Percentiles rank a stretch among this genome's conserved stretches.
phyloP scores from a whole-genome alignment of 2,888 invertebrate genomes.

The Ormyrus nitidulus region DNA sequence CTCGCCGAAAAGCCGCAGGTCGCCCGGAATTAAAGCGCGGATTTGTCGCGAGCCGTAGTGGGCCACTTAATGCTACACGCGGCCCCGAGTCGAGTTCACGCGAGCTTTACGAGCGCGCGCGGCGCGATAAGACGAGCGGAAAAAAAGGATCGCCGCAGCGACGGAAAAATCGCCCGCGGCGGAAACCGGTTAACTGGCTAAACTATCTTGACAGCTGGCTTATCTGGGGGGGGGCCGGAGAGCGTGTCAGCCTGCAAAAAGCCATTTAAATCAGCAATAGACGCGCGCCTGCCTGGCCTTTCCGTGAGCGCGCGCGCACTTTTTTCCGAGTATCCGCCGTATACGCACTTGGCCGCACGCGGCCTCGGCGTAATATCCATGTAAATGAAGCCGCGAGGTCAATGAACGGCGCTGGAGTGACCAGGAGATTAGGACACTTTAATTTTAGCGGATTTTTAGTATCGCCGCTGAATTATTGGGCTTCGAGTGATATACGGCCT shows the following conservation, averaged over 20 bases:
- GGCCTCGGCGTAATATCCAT: constrained; percentile 13
- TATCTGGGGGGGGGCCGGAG: constrained; percentile 1
- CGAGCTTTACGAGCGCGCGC: background rate
- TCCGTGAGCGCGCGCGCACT: background rate
- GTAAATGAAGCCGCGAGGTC: constrained; percentile 16
- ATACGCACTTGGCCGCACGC: constrained; percentile 3
- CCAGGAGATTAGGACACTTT: constrained; percentile 19
- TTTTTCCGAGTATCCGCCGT: background rate
- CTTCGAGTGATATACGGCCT: background rate
- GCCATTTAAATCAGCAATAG: constrained; percentile 30
- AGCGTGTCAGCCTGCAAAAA: constrained; percentile 32
- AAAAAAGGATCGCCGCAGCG: background rate
- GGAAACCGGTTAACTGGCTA: constrained; percentile 2
- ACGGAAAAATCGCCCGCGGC: background rate
- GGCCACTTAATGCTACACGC: background rate
- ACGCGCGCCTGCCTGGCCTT: background rate
- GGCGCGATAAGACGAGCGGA: background rate
- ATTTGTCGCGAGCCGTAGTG: background rate
- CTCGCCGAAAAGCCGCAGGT: constrained; percentile 1
- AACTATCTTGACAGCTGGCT: constrained; percentile 27
- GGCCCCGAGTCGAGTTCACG: background rate
- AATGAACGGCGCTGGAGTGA: background rate
- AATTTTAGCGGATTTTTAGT: constrained; percentile 1
- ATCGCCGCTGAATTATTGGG: constrained; percentile 15
- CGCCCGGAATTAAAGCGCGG: background rate